Evolutionary conservation across 2,888 invertebrate species (phyloP).

Genomic region (Drosophila sordidapex): DNA sequence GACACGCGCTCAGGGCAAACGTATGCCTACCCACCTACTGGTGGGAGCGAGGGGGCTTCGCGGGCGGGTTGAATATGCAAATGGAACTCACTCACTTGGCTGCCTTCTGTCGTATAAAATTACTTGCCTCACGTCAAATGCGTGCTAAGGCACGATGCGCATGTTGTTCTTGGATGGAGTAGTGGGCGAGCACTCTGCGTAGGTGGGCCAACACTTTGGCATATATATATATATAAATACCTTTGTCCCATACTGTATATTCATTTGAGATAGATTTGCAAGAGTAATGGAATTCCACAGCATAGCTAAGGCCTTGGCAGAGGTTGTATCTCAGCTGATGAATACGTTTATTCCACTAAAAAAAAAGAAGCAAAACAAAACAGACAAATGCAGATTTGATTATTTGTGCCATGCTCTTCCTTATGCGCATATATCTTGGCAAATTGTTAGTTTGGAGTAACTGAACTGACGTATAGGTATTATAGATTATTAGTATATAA

Average conservation of each 20-base stretch:
- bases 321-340: neutral
- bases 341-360: neutral
- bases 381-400: neutral
- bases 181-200: neutral
- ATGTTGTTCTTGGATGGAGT: neutral
- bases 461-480: no score
- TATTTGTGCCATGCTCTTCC: neutral
- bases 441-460: neutral
- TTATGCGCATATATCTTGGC: neutral
- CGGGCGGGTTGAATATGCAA: conserved; percentile 41
- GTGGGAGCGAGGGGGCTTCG: neutral
- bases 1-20: conserved; percentile 50
- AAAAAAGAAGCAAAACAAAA: neutral
- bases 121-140: conserved; percentile 17
- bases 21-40: conserved; percentile 20
- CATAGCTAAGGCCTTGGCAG: neutral
- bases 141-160: neutral
- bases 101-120: conserved; percentile 54
- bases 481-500: no score
- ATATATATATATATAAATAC: neutral
- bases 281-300: conserved; percentile 2
- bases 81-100: conserved; percentile 49
- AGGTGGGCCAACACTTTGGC: conserved; percentile 6
- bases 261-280: neutral
- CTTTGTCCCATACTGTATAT: neutral